phyloP scores from a whole-genome alignment of 2,888 invertebrate species.

The Thumatha senex region DNA sequence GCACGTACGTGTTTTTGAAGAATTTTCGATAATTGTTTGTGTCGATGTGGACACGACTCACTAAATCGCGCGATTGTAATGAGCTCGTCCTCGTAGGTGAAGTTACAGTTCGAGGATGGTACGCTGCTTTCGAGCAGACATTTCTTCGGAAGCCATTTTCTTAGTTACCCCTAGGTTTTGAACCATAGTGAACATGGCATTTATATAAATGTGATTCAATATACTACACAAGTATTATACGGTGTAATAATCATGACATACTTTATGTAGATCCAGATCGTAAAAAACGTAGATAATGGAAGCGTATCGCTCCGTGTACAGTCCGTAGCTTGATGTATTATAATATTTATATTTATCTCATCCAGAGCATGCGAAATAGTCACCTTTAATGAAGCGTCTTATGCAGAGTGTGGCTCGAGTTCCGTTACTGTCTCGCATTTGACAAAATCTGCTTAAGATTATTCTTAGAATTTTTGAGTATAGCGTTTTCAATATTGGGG shows the following conservation, averaged over 20 bases:
- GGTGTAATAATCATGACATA: conserved; percentile 76
- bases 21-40: conserved; percentile 51
- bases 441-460: conserved; percentile 58
- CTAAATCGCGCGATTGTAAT: conserved; percentile 48
- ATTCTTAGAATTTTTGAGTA: conserved; percentile 19
- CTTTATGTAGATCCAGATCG: conserved; percentile 69
- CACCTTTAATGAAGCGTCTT: conserved; percentile 66
- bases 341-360: conserved; percentile 62
- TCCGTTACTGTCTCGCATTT: conserved; percentile 75
- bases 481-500: conserved; percentile 46
- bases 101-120: conserved; percentile 42
- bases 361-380: conserved; percentile 61
- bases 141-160: conserved; percentile 79
- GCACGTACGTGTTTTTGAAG: conserved; percentile 66
- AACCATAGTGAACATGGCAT: conserved; percentile 81
- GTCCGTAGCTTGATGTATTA: conserved; percentile 62
- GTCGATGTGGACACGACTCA: conserved; percentile 40
- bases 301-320: conserved; percentile 62
- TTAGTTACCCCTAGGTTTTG: conserved; percentile 79
- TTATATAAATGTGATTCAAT: conserved; percentile 80
- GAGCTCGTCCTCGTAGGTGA: conserved; percentile 46
- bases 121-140: conserved; percentile 46
- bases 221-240: conserved; percentile 73
- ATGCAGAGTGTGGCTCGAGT: conserved; percentile 81
- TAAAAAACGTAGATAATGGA: conserved; percentile 65